Percentiles rank a stretch among this genome's conserved stretches.
phyloP scores from a whole-genome alignment of 2,888 invertebrate species.

The Drosophila suboccidentalis region DNA sequence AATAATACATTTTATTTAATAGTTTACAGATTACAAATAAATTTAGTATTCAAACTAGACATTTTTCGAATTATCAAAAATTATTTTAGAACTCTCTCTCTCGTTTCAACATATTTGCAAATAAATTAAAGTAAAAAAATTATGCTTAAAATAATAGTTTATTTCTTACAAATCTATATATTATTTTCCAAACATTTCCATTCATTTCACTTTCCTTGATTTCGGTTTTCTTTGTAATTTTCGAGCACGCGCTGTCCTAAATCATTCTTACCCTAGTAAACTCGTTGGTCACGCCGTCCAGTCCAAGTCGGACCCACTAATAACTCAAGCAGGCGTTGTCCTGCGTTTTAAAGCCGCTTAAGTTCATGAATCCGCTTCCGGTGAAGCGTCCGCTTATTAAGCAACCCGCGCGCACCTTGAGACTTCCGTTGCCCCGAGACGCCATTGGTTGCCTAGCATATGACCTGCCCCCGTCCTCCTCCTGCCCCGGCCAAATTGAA shows the following conservation, averaged over 20 bases:
- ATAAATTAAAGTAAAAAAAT: not conserved
- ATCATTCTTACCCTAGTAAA: slow-evolving; percentile 58
- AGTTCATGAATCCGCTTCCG: slow-evolving; percentile 64
- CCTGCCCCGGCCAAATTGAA: slow-evolving; percentile 22
- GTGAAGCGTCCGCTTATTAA: slow-evolving; percentile 62
- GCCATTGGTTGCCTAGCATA: slow-evolving; percentile 64
- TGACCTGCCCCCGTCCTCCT: slow-evolving; percentile 27
- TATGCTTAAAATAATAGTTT: not conserved
- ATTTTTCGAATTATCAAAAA: too few species aligned
- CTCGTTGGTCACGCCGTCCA: slow-evolving; percentile 55
- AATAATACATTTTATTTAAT: too few species aligned
- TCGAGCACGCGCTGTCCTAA: slow-evolving; percentile 27
- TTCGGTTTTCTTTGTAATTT: slow-evolving; percentile 42
- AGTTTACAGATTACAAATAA: too few species aligned
- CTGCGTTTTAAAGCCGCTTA: slow-evolving; percentile 70
- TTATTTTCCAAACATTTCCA: not conserved
- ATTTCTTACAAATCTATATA: not conserved
- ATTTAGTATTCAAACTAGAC: too few species aligned
- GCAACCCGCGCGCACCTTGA: slow-evolving; percentile 65
- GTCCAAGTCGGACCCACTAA: slow-evolving; percentile 31
- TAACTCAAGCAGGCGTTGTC: slow-evolving; percentile 55
- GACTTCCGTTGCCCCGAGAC: slow-evolving; percentile 45
- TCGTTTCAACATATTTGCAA: not conserved
- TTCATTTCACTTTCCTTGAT: slow-evolving; percentile 2
- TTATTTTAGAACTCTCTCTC: too few species aligned